These are phyloP conservation scores for Heterohyrax brucei DNA, from an alignment of 2,797 vertebrate genomes.

Conservation along the genomic window DNA sequence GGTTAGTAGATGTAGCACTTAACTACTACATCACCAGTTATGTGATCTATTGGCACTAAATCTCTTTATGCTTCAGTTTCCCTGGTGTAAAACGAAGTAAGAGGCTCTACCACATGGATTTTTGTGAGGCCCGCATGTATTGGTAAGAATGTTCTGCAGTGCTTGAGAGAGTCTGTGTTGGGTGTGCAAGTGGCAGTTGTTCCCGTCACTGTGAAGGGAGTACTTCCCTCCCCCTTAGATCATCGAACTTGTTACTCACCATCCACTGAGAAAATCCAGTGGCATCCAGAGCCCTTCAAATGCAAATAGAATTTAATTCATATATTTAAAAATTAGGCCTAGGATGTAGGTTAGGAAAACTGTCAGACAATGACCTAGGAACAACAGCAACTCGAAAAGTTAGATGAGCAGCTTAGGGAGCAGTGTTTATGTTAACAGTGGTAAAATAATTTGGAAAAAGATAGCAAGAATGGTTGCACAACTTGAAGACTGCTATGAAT, in stretches of 20 bases:
- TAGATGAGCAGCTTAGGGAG: neutral
- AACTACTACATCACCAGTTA: neutral
- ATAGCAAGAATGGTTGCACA: neutral
- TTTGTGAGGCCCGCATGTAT: neutral
- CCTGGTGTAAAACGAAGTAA: neutral
- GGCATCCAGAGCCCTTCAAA: constrained; percentile 10
- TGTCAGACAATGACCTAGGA: neutral
- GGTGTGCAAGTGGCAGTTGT: neutral
- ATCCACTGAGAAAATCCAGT: neutral
- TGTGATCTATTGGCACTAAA: neutral
- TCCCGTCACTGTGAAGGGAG: neutral
- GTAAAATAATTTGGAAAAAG: neutral
- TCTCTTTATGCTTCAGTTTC: neutral
- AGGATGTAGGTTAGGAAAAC: neutral
- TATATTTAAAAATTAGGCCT: neutral
- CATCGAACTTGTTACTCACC: neutral
- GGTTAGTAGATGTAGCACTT: too few relatives aligned
- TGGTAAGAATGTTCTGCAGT: neutral
- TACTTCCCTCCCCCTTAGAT: neutral
- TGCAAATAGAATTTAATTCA: neutral
- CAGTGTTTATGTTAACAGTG: neutral
- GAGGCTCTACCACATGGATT: neutral
- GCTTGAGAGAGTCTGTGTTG: neutral
- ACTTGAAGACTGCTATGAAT: neutral
- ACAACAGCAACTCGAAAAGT: neutral